Conservation (phyloP, 2,113 vertebrate species). For the Caranx melampygus region DNA sequence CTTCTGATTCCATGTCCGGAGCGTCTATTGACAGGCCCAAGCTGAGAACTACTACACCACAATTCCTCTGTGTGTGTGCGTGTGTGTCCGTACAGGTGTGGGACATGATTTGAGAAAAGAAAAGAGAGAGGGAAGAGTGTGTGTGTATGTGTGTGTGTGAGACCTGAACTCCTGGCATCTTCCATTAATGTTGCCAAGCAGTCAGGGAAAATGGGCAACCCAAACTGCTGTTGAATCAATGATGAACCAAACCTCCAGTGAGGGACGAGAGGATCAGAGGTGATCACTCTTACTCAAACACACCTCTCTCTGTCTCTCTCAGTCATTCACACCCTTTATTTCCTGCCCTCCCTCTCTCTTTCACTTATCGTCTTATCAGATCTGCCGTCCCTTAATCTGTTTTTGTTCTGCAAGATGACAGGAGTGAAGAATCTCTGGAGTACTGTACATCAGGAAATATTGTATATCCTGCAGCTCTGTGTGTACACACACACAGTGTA, state of each 20-base stretch:
- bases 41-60: conserved; percentile 6
- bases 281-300: conserved; percentile 12
- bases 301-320: background rate
- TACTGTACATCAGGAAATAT: background rate
- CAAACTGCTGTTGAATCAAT: conserved; percentile 20
- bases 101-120: background rate
- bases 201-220: background rate
- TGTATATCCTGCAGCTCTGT: conserved; percentile 1
- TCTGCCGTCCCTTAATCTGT: conserved; percentile 24
- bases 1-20: conserved; percentile 51
- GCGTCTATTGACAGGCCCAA: conserved; percentile 32
- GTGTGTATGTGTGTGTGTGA: conserved; percentile 25
- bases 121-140: background rate
- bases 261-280: background rate
- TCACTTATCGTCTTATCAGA: background rate
- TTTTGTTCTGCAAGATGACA: conserved; percentile 24
- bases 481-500: background rate
- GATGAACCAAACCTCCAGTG: conserved; percentile 31
- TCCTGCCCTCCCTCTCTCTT: conserved; percentile 2
- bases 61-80: conserved; percentile 20
- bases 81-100: background rate
- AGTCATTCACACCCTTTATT: conserved; percentile 17
- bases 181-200: conserved; percentile 17
- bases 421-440: conserved; percentile 7
- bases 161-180: conserved; percentile 17